Conservation (phyloP, 2,888 invertebrate species). For the Epirrita christyi region DNA sequence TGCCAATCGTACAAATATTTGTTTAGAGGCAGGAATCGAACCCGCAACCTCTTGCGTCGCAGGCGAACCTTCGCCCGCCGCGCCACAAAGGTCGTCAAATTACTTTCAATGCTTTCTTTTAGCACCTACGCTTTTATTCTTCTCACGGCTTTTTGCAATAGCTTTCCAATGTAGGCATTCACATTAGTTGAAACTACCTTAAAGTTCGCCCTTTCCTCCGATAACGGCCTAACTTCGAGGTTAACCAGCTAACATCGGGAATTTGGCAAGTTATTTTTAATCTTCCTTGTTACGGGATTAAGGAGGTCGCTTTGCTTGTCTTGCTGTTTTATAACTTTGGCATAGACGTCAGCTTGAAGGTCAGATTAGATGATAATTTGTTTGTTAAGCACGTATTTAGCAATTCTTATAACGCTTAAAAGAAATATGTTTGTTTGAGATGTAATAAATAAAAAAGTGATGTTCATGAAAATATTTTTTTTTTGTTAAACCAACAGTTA, state of each 20-base stretch:
- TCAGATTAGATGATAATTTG: background rate
- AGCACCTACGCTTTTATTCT: constrained; percentile 6
- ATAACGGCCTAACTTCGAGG: constrained; percentile 6
- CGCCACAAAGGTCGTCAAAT: too few relatives aligned
- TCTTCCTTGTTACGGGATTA: constrained; percentile 1
- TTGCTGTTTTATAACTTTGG: background rate
- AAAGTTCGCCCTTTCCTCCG: constrained; percentile 23
- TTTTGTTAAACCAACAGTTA: too few relatives aligned
- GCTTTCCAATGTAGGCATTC: constrained; percentile 22
- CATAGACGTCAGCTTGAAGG: background rate
- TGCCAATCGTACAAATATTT: too few relatives aligned
- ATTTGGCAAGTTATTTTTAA: constrained; percentile 9
- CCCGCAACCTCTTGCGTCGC: too few relatives aligned
- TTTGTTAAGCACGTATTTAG: too few relatives aligned
- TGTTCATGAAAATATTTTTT: too few relatives aligned
- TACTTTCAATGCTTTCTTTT: too few relatives aligned
- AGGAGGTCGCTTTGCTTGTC: background rate
- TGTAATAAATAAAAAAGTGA: too few relatives aligned
- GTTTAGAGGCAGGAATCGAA: too few relatives aligned
- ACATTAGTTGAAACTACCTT: constrained; percentile 31
- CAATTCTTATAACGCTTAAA: too few relatives aligned
- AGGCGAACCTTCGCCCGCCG: too few relatives aligned
- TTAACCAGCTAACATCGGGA: constrained; percentile 8
- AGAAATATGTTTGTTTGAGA: too few relatives aligned
- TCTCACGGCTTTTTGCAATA: constrained; percentile 4